Base-by-base conservation (phyloP, 1,140 invertebrate species). In the Coptotermes formosanus region DNA sequence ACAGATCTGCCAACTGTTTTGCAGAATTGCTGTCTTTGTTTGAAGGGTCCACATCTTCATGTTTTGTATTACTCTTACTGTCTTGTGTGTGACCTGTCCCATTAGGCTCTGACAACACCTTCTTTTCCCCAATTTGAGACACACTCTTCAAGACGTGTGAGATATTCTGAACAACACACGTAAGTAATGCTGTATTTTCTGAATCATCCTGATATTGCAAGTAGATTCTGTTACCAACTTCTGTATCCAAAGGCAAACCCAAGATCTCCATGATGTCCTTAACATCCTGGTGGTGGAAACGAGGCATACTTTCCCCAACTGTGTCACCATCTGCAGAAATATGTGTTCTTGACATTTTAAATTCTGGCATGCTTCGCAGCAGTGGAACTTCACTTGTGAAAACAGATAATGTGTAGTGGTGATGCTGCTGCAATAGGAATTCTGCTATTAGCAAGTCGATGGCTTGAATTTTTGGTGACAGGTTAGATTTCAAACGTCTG, bases 371-470 rank as follows among this genome's bases (percentile, higher is more conserved):
- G 64, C 88, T 87, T 69, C 88, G 89, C 11, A 89, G 86, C 82
- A 93, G 88, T 8, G 92, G 92, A 85, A 93, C 92, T 89, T 94
- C 93, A 25, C 92, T 92, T 86, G 91, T 90, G 89, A 93, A 93
- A 48, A 94, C 91, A 30, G 93, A 93, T 14, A 93, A 88, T n/a
- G 91, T 91, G 87, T 93, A 93, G 86, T 90, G 91, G 87, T 93
- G 93, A n/a, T 92, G 89, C 90, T 93, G 87, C 87, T 90, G 89
- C 14, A 93, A 86, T 30, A 94, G 89, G 90, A 93, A 93, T 89
- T 94, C 93, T 48, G 91, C 91, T 82, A 94, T 90, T 43, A 94
- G 88, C 38, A 93, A 91, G 89, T 93, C 93, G 30, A 93, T 87
- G 21, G 92, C 93, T 90, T 94, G 92, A 84, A 90, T 90, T 86